Conservation (phyloP, 1,140 invertebrate genomes). For the Meteorus sp. region DNA sequence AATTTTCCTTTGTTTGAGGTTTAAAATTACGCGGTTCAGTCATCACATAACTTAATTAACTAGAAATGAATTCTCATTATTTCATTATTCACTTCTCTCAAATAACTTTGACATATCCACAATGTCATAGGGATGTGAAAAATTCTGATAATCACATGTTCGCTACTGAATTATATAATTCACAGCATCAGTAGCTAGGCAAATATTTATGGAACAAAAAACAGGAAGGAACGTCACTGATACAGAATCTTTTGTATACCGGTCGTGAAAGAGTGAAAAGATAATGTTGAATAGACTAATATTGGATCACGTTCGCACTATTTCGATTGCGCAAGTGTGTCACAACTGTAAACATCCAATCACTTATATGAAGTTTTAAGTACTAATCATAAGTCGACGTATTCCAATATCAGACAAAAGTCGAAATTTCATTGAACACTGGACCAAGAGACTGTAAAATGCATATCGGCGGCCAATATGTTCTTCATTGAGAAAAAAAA, state of each 20-base stretch:
- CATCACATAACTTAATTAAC: too few species aligned
- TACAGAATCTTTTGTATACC: neutral
- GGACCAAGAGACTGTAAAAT: slow-evolving; percentile 6
- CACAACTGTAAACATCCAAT: slow-evolving; percentile 17
- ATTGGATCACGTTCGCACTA: neutral
- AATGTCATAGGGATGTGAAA: too few species aligned
- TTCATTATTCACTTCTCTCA: too few species aligned
- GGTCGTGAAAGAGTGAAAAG: neutral
- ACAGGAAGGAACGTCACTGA: too few species aligned
- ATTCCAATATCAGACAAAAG: slow-evolving; percentile 5
- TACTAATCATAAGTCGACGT: slow-evolving; percentile 20
- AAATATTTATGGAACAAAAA: too few species aligned
- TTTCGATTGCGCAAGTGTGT: slow-evolving; percentile 7
- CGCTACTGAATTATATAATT: too few species aligned
- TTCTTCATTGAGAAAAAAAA: slow-evolving; percentile 11
- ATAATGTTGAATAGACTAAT: slow-evolving; percentile 1
- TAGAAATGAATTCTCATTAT: too few species aligned
- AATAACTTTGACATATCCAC: too few species aligned
- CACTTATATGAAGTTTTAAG: slow-evolving; percentile 16
- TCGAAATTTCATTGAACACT: neutral
- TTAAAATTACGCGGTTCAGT: too few species aligned
- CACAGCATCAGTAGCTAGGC: too few species aligned
- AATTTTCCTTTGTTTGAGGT: too few species aligned
- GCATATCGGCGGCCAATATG: neutral
- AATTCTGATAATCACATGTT: too few species aligned